These are phyloP conservation scores for Cossypha polioptera DNA, from an alignment of 2,797 vertebrate genomes.

Conservation along the genomic window DNA sequence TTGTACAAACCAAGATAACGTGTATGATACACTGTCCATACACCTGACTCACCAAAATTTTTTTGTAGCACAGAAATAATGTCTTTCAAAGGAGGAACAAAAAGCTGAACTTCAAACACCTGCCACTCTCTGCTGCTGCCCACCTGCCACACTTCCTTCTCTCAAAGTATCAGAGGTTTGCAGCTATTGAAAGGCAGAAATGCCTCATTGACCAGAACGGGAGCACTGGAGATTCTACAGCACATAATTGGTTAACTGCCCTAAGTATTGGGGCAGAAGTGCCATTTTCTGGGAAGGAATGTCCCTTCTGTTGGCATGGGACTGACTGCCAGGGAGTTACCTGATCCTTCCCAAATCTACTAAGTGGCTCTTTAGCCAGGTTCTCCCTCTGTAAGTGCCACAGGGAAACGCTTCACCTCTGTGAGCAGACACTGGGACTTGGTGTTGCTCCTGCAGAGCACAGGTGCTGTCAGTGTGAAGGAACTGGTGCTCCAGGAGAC, in stretches of 20 bases:
- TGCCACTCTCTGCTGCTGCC: background rate
- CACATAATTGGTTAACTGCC: background rate
- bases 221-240: background rate
- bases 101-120: background rate
- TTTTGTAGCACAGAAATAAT: background rate
- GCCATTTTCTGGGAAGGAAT: background rate
- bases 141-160: background rate
- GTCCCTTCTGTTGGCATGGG: background rate
- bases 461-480: background rate
- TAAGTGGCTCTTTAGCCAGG: background rate
- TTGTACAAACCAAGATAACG: background rate
- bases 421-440: background rate
- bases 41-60: background rate
- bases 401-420: background rate
- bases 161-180: background rate
- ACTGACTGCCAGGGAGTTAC: background rate
- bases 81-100: background rate
- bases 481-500: background rate
- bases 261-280: background rate
- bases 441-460: background rate
- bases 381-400: background rate
- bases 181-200: background rate
- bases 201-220: rapidly evolving
- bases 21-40: rapidly evolving
- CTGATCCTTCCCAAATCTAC: background rate